Conservation (phyloP, 2,888 invertebrate species). For the Oscheius myriophilus region DNA sequence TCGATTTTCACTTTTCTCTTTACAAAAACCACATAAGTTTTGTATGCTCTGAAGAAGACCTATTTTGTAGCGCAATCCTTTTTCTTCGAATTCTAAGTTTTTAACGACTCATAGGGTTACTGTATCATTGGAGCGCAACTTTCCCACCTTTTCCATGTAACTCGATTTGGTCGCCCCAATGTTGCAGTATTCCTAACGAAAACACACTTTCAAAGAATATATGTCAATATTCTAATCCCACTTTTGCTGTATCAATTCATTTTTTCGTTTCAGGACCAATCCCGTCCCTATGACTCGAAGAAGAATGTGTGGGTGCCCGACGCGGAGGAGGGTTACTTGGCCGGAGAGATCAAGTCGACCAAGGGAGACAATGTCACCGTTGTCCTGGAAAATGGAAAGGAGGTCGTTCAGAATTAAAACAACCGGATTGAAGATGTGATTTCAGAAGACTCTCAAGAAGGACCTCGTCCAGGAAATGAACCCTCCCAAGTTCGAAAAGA, state of each 20-base stretch:
- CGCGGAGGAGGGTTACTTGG: constrained; percentile 94
- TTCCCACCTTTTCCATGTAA: too few species aligned
- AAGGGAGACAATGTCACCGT: constrained; percentile 98
- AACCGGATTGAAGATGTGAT: background rate
- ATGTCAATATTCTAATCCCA: too few species aligned
- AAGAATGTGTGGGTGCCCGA: constrained; percentile 99
- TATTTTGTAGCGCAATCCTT: too few species aligned
- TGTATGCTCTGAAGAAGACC: too few species aligned
- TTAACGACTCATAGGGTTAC: too few species aligned
- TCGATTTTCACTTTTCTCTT: background rate
- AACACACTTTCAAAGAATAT: too few species aligned
- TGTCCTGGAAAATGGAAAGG: constrained; percentile 84
- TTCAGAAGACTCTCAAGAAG: constrained; percentile 83
- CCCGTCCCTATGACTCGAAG: constrained; percentile 98
- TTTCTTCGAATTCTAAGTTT: too few species aligned
- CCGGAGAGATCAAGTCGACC: constrained; percentile 92
- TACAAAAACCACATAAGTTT: background rate
- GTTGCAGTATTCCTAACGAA: too few species aligned
- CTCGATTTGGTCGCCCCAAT: too few species aligned
- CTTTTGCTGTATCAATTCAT: too few species aligned
- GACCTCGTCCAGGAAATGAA: constrained; percentile 92
- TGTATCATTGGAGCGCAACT: too few species aligned
- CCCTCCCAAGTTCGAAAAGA: constrained; percentile 98
- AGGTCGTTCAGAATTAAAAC: constrained; percentile 70
- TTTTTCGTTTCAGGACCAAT: constrained; percentile 81